phyloP scores from a whole-genome alignment of 2,113 vertebrate genomes.

The Alosa alosa region DNA sequence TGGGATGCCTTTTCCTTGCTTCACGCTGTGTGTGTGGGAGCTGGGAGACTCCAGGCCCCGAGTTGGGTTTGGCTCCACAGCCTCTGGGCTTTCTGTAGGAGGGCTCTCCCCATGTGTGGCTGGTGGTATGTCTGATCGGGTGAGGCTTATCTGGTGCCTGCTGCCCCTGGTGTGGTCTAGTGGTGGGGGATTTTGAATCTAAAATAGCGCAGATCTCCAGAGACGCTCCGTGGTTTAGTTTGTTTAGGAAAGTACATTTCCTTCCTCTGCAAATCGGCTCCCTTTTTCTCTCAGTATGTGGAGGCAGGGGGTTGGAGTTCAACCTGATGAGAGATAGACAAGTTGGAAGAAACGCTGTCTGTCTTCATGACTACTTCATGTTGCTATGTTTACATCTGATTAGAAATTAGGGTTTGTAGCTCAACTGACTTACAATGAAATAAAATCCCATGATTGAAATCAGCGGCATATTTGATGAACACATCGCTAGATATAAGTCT shows the following conservation, averaged over 20 bases:
- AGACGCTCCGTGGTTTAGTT: slow-evolving; percentile 42
- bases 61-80: neutral
- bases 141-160: neutral
- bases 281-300: neutral
- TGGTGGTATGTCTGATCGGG: neutral
- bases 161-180: neutral
- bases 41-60: neutral
- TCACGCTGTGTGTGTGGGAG: neutral
- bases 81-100: neutral
- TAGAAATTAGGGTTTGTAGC: neutral
- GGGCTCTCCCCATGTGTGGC: neutral
- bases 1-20: too few species aligned
- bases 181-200: slow-evolving; percentile 38
- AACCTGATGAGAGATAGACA: neutral
- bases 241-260: slow-evolving; percentile 58
- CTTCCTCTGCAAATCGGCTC: slow-evolving; percentile 41
- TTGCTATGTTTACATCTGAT: neutral
- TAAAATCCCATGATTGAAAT: neutral
- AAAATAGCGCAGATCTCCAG: slow-evolving; percentile 37
- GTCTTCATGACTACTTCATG: neutral
- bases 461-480: neutral
- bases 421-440: neutral
- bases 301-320: neutral
- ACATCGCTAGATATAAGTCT: neutral
- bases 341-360: neutral